phyloP scores from a whole-genome alignment of 2,113 vertebrate species.

The Aegithalos caudatus region DNA sequence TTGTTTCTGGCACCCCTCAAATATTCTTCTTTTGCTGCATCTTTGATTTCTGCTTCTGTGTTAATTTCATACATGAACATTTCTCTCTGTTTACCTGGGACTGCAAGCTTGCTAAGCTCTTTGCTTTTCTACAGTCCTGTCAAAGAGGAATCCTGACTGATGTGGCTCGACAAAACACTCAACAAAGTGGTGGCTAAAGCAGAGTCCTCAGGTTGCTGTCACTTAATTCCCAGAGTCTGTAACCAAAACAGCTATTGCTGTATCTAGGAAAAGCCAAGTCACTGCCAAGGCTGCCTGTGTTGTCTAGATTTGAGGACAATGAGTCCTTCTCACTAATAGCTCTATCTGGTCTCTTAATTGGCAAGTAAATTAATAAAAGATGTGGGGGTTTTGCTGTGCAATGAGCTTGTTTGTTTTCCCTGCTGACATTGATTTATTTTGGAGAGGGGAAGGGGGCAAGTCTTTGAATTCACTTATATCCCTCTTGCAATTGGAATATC shows the following conservation, averaged over 20 bases:
- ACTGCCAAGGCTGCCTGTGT: neutral
- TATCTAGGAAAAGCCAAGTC: neutral
- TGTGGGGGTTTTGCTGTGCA: neutral
- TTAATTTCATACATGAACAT: neutral
- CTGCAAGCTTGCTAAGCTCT: neutral
- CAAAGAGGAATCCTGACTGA: neutral
- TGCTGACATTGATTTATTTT: neutral
- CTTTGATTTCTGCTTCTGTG: neutral
- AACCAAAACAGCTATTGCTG: neutral
- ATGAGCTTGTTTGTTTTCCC: conserved; percentile 38
- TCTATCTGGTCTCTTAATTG: conserved; percentile 19
- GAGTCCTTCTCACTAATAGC: neutral
- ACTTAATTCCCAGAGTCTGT: neutral
- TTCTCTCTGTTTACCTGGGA: neutral
- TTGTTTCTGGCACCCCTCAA: neutral
- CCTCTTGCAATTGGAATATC: neutral
- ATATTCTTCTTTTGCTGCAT: neutral
- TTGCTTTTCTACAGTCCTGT: neutral
- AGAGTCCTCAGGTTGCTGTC: neutral
- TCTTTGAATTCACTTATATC: neutral
- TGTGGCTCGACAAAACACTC: neutral
- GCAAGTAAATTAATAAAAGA: conserved; percentile 27
- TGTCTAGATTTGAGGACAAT: neutral
- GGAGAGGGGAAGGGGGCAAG: neutral
- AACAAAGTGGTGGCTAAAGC: neutral